Evolutionary conservation across 2,797 vertebrate genomes (phyloP), one percentile per base, ranked within the genome.

Genomic region (Pelobates cultripes): DNA sequence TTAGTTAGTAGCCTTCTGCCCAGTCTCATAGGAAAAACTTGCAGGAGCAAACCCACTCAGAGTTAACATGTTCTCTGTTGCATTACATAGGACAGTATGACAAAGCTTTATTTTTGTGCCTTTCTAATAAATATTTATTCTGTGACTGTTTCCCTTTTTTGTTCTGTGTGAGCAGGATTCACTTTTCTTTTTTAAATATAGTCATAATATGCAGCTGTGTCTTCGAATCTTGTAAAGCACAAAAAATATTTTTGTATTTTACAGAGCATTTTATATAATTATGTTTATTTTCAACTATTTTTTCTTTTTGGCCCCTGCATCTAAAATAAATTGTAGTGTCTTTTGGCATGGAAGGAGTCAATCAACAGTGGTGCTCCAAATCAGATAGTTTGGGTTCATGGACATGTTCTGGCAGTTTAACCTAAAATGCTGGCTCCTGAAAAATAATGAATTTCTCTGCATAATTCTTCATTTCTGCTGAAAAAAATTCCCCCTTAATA

Each of bases 41-140:
- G 61, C n/a, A 1, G 61, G n/a, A 40, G 57, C 14, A 61, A 28
- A 28, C 13, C 1, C 9, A 9, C 2, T 2, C 8, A 61, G 3
- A 15, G 57, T 61, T 61, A 13, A 61, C 57, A 3, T 4, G 57
- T 61, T 61, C 14, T 51, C 61, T 7, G 28, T 15, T 12, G 7
- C 4, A 75, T 4, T 64, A 45, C 43, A 64, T 41, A 63, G 10
- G 10, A 51, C 42, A 28, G 57, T 57, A 74, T 17, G 17, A 45
- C 40, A 72, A 51, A 76, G 66, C 10, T 75, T 70, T 79, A 70
- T 83, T 75, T 79, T 78, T 40, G 73, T 72, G 73, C 51, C 64
- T 69, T 68, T 70, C 61, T 72, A 83, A 75, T 79, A 83, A 83
- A 75, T 83, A 79, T 83, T 83, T 83, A 83, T 83, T 78, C 43